These are phyloP conservation scores for Lasioglossum lativentre DNA, from an alignment of 2,888 invertebrate species.

Conservation along the genomic window DNA sequence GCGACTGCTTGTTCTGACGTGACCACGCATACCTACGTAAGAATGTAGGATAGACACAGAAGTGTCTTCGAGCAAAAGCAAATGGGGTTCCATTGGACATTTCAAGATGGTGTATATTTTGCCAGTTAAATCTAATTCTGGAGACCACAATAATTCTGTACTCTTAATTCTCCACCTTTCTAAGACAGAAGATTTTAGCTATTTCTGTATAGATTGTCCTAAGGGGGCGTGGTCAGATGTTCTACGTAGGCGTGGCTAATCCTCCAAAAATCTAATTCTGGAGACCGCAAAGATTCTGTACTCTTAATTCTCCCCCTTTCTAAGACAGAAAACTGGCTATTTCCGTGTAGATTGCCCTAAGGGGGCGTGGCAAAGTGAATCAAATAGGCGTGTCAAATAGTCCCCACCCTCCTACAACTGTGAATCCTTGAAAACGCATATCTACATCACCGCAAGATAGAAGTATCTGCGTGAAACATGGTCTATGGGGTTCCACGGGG, in stretches of 20 bases:
- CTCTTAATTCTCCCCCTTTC: neutral
- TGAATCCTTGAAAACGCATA: neutral
- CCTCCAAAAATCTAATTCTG: neutral
- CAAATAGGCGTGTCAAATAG: neutral
- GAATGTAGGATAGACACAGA: neutral
- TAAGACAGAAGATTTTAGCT: neutral
- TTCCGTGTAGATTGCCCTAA: neutral
- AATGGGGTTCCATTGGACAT: neutral
- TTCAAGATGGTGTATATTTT: neutral
- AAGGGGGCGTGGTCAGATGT: neutral
- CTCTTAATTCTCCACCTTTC: neutral
- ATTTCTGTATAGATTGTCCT: neutral
- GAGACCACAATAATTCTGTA: neutral
- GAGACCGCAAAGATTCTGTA: neutral
- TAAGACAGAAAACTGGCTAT: neutral
- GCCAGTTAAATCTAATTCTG: neutral
- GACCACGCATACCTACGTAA: constrained; percentile 3
- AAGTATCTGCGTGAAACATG: neutral
- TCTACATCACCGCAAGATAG: neutral
- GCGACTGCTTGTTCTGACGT: neutral
- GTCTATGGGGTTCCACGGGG: neutral
- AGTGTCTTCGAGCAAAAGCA: neutral
- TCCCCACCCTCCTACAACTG: neutral
- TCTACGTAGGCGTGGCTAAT: neutral
- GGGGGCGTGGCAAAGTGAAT: neutral